phyloP scores from a whole-genome alignment of 2,797 vertebrate genomes.

The Cyprinella venusta region DNA sequence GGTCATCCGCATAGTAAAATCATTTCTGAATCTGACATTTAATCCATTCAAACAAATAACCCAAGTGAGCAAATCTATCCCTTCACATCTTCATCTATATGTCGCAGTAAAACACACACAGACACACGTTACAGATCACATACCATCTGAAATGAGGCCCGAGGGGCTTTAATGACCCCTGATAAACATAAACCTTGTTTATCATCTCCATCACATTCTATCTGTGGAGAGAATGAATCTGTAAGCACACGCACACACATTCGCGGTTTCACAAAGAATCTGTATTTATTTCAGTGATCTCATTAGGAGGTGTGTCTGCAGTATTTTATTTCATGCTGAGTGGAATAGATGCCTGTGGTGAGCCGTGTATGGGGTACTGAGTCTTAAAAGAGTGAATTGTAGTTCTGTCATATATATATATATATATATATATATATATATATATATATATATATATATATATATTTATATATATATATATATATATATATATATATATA shows the following conservation, averaged over 20 bases:
- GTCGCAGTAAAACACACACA: conserved; percentile 38
- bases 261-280: conserved; percentile 15
- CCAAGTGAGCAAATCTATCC: conserved; percentile 10
- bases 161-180: conserved; percentile 37
- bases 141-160: conserved; percentile 46
- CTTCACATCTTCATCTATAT: conserved; percentile 26
- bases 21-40: conserved; percentile 67
- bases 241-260: conserved; percentile 25
- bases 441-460: conserved; percentile 24
- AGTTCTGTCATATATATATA: conserved; percentile 25
- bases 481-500: conserved; percentile 20
- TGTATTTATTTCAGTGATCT: conserved; percentile 3
- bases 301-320: conserved; percentile 2
- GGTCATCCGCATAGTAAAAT: conserved; percentile 64
- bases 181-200: conserved; percentile 53
- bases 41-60: conserved; percentile 73
- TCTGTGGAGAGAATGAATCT: conserved; percentile 34
- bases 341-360: conserved; percentile 33
- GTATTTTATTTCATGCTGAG: conserved; percentile 20
- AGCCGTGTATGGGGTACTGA: conserved; percentile 1
- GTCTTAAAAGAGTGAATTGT: conserved; percentile 21
- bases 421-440: conserved; percentile 13
- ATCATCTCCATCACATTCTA: conserved; percentile 41
- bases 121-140: conserved; percentile 25
- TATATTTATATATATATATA: conserved; percentile 9